A percentile compares a stretch with the other conserved stretches of the same genome.
These are phyloP conservation scores for Echinarachnius parma DNA, from an alignment of 53 echinoderm and acorn worm genomes.

Conservation along the genomic window DNA sequence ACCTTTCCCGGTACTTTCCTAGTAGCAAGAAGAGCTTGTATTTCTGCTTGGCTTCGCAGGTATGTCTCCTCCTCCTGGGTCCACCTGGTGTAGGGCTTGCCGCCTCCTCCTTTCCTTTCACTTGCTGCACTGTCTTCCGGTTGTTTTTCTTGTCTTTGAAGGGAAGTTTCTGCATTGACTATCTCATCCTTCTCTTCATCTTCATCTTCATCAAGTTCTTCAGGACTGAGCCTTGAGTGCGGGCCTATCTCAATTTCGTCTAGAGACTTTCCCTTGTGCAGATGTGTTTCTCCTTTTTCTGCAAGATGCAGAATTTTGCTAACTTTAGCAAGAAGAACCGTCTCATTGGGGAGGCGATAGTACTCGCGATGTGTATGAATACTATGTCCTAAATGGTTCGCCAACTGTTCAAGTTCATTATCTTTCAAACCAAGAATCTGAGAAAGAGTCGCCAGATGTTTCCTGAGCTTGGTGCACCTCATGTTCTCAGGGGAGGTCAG, in stretches of 20 bases:
- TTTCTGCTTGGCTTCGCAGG: not conserved
- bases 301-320: not conserved
- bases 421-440: too few species aligned
- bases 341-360: not conserved
- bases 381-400: too few species aligned
- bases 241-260: not conserved
- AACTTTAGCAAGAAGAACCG: not conserved
- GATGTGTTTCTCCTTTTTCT: not conserved
- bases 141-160: not conserved
- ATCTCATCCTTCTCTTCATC: not conserved
- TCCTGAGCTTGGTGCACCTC: too few species aligned
- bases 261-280: not conserved
- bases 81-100: slow-evolving; percentile 23
- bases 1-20: slow-evolving; percentile 20
- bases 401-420: too few species aligned
- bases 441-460: too few species aligned
- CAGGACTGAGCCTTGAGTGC: not conserved
- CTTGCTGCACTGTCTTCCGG: not conserved
- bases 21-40: slow-evolving; percentile 8
- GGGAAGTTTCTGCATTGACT: not conserved
- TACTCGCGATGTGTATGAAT: too few species aligned
- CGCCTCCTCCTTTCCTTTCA: not conserved
- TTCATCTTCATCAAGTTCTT: not conserved
- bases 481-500: too few species aligned
- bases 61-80: not conserved